Evolutionary conservation across 2,113 vertebrate genomes (phyloP).

Genomic region (Oriolus oriolus): DNA sequence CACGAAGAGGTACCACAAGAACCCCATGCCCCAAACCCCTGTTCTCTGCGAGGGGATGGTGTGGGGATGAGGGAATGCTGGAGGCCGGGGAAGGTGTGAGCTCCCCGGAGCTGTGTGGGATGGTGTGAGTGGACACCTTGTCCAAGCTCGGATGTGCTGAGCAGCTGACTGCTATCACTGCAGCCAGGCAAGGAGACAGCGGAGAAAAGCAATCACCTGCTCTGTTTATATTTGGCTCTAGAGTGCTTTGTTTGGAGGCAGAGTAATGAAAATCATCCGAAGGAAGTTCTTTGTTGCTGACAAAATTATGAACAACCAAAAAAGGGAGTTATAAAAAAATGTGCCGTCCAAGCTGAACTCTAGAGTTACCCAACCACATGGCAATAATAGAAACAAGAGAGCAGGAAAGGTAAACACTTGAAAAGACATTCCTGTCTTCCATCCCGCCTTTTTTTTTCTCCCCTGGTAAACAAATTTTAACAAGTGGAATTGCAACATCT

Average conservation of each 20-base stretch:
- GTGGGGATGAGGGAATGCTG: neutral
- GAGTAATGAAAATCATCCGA: constrained; percentile 20
- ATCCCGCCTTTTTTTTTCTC: neutral
- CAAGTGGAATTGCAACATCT: constrained; percentile 48
- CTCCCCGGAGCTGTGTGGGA: neutral
- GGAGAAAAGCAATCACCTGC: neutral
- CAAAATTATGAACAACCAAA: constrained; percentile 13
- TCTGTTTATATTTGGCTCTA: constrained; percentile 13
- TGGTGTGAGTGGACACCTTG: neutral
- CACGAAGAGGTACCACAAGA: neutral
- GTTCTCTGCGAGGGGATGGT: neutral
- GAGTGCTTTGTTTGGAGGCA: constrained; percentile 24
- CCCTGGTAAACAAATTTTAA: constrained; percentile 54
- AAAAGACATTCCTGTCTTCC: neutral
- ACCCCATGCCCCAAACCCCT: neutral
- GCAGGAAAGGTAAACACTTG: constrained; percentile 57
- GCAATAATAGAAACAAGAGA: constrained; percentile 47
- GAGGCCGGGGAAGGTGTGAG: neutral
- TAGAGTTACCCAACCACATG: neutral
- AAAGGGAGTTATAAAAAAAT: constrained; percentile 17
- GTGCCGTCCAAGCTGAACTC: constrained; percentile 21
- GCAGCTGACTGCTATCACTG: neutral
- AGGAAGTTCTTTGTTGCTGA: constrained; percentile 27
- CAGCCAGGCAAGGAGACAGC: neutral
- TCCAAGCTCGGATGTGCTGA: fast-evolving